phyloP scores from a whole-genome alignment of 2,113 vertebrate species.

The Elgaria multicarinata region DNA sequence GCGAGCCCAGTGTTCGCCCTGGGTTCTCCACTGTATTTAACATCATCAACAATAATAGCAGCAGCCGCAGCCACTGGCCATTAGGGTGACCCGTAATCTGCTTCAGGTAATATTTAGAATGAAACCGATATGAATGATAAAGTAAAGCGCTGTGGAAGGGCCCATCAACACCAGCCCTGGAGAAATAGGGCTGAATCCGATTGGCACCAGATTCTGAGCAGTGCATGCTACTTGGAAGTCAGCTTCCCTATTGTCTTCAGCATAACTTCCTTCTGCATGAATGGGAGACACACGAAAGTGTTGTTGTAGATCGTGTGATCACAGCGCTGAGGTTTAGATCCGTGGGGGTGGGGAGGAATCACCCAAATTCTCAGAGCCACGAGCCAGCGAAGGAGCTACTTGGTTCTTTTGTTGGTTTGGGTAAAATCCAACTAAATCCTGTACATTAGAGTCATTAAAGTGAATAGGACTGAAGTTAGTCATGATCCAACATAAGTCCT shows the following conservation, averaged over 20 bases:
- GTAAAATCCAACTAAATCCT: too few relatives aligned
- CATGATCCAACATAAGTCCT: too few relatives aligned
- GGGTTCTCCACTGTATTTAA: background rate
- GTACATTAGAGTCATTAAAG: too few relatives aligned
- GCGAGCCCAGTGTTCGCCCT: too few relatives aligned
- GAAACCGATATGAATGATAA: background rate
- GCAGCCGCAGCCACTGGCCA: background rate
- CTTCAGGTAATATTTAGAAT: background rate
- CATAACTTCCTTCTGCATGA: background rate
- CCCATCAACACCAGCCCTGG: too few relatives aligned
- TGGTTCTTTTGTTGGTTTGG: too few relatives aligned
- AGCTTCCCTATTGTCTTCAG: background rate
- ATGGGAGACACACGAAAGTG: background rate
- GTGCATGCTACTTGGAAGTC: background rate
- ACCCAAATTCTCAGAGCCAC: background rate
- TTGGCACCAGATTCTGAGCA: background rate
- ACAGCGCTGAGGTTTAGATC: background rate
- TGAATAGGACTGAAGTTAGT: too few relatives aligned
- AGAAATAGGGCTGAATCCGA: background rate
- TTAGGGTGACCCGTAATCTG: too few relatives aligned
- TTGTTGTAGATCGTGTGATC: background rate
- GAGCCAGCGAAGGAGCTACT: too few relatives aligned
- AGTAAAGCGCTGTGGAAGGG: background rate
- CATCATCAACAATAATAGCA: background rate
- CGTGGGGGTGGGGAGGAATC: background rate